These are phyloP conservation scores for Odobenus rosmarus DNA, from an alignment of 2,113 vertebrate species.

Conservation along the genomic window DNA sequence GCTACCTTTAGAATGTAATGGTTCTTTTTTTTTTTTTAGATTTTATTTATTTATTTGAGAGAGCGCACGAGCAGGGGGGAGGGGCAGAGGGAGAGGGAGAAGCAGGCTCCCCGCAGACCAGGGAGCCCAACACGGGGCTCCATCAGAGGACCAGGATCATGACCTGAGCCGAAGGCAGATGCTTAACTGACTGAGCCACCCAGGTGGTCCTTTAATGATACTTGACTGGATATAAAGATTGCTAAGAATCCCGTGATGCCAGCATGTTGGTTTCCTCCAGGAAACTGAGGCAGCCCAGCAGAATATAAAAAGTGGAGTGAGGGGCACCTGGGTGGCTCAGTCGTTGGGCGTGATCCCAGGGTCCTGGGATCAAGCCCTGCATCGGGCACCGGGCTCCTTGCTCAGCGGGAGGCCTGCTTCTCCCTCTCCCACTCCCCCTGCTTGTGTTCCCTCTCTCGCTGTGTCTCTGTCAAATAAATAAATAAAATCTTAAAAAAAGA, in stretches of 20 bases:
- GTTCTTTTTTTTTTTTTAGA: conserved; percentile 79
- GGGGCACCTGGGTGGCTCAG: too few species aligned
- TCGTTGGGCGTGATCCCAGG: too few species aligned
- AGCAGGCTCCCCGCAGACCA: neutral
- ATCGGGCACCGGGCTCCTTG: too few species aligned
- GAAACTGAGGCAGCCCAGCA: neutral
- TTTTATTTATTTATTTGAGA: neutral
- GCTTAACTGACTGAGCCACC: neutral
- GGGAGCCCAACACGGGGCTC: neutral
- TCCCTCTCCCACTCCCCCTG: too few species aligned
- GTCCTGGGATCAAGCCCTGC: too few species aligned
- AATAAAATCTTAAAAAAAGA: too few species aligned
- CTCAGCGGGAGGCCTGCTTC: too few species aligned
- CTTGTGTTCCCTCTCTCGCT: too few species aligned
- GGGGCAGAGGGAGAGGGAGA: neutral
- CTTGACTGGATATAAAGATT: conserved; percentile 83
- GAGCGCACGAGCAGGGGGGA: neutral
- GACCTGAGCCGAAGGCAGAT: neutral
- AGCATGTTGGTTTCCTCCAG: conserved; percentile 13
- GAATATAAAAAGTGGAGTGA: neutral
- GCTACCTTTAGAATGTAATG: conserved; percentile 86
- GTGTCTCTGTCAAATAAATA: too few species aligned
- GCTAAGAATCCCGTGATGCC: conserved; percentile 80
- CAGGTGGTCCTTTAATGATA: conserved; percentile 79
- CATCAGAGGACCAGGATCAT: neutral